Percentiles rank a stretch among this genome's conserved stretches.
Evolutionary conservation across 1,140 invertebrate genomes (phyloP).

Genomic region (Sarcophaga peregrina): DNA sequence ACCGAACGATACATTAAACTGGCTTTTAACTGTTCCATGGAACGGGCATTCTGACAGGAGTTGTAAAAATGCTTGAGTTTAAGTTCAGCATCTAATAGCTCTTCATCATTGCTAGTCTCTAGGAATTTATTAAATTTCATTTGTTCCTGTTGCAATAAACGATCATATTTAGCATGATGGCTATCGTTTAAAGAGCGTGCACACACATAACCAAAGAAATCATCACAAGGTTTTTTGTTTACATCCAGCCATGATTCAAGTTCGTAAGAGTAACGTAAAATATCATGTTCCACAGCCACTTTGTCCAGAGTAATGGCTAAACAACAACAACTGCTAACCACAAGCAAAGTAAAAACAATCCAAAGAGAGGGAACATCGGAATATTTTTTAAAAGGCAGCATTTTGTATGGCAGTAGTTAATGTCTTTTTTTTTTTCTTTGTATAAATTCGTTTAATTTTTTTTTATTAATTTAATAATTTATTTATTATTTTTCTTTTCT

Average conservation of each 20-base stretch:
- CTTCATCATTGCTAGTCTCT: slow-evolving; percentile 44
- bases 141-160: slow-evolving; percentile 48
- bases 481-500: no score
- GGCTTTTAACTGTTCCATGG: slow-evolving; percentile 49
- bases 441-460: no score
- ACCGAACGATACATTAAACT: slow-evolving; percentile 53
- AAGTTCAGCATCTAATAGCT: slow-evolving; percentile 56
- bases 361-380: not conserved
- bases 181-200: slow-evolving; percentile 50
- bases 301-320: not conserved
- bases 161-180: slow-evolving; percentile 46
- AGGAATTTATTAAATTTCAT: slow-evolving; percentile 57
- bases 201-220: slow-evolving; percentile 62
- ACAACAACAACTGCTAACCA: not conserved
- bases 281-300: slow-evolving; percentile 50
- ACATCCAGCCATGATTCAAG: slow-evolving; percentile 53
- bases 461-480: no score
- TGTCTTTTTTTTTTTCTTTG: not conserved
- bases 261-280: slow-evolving; percentile 56
- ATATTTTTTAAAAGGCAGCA: not conserved
- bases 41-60: slow-evolving; percentile 54
- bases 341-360: not conserved
- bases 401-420: slow-evolving; percentile 2
- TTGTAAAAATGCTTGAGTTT: slow-evolving; percentile 59
- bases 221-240: slow-evolving; percentile 52